A percentile compares a stretch with the other conserved stretches of the same genome.
Conservation (phyloP, 2,113 vertebrate genomes). For the Ptychochromis oligacanthus region DNA sequence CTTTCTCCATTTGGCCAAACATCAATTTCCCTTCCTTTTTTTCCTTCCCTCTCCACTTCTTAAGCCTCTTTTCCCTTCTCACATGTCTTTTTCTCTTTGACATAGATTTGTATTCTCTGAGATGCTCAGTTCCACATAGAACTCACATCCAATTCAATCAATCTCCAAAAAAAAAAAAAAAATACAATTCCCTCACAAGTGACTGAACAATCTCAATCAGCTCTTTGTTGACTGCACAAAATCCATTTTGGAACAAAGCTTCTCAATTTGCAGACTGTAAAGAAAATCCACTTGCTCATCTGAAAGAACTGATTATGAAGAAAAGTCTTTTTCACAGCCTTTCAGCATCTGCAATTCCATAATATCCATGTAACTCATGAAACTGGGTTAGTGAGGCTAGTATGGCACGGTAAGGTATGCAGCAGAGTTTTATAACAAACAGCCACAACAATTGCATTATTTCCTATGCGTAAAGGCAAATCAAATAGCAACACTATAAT, state of each 20-base stretch:
- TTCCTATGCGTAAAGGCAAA: not conserved
- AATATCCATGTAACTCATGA: slow-evolving; percentile 29
- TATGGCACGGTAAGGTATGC: not conserved
- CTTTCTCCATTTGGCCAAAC: slow-evolving; percentile 68
- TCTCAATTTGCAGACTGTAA: slow-evolving; percentile 37
- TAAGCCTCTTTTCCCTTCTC: slow-evolving; percentile 40
- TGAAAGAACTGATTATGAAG: slow-evolving; percentile 1
- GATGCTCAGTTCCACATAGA: slow-evolving; percentile 25
- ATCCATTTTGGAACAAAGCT: slow-evolving; percentile 49
- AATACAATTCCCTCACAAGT: slow-evolving; percentile 43
- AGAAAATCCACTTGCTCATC: slow-evolving; percentile 38
- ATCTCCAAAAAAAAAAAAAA: slow-evolving; percentile 27
- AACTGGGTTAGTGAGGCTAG: slow-evolving; percentile 26
- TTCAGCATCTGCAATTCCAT: slow-evolving; percentile 5
- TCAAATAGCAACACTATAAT: slow-evolving; percentile 6
- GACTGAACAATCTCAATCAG: slow-evolving; percentile 44
- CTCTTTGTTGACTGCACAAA: slow-evolving; percentile 41
- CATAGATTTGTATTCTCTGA: slow-evolving; percentile 35
- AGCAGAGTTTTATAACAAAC: not conserved
- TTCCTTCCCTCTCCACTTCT: slow-evolving; percentile 15
- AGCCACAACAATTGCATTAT: not conserved
- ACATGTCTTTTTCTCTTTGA: slow-evolving; percentile 14
- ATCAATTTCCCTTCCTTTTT: slow-evolving; percentile 56
- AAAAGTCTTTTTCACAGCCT: not conserved
- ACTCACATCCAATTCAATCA: slow-evolving; percentile 40